A percentile compares a stretch with the other conserved stretches of the same genome.
Evolutionary conservation across 2,888 invertebrate species (phyloP).

Genomic region (Sceliomorpha sp.): DNA sequence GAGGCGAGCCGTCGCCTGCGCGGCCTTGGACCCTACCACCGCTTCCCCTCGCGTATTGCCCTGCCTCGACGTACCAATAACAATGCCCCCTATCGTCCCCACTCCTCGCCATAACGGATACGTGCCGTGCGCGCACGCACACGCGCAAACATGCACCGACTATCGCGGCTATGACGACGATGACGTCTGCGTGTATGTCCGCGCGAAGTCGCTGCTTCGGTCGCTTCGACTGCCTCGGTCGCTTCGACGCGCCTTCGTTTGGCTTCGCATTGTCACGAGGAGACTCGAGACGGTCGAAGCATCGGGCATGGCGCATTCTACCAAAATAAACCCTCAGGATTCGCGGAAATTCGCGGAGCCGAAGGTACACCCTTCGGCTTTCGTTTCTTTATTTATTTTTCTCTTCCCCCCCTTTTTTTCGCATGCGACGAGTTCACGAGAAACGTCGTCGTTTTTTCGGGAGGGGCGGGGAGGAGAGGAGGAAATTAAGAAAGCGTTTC

Average conservation of each 20-base stretch:
- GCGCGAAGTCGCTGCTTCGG: too few species aligned
- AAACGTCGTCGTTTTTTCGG: too few species aligned
- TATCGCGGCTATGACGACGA: too few species aligned
- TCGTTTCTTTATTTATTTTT: too few species aligned
- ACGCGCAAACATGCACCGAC: slow-evolving; percentile 1
- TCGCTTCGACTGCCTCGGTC: too few species aligned
- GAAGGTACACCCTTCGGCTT: slow-evolving; percentile 22
- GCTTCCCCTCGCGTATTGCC: slow-evolving; percentile 3
- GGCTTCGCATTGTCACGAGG: background rate
- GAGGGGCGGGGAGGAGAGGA: too few species aligned
- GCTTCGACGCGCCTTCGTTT: background rate
- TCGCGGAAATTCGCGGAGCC: slow-evolving; percentile 20
- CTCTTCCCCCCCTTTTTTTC: too few species aligned
- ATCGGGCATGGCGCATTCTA: slow-evolving; percentile 3
- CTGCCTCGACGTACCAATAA: slow-evolving; percentile 21
- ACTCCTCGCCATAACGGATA: slow-evolving; percentile 22
- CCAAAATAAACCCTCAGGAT: slow-evolving; percentile 33
- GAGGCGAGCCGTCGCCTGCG: slow-evolving; percentile 17
- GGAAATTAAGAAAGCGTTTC: too few species aligned
- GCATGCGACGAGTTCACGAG: too few species aligned
- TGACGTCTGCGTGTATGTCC: too few species aligned
- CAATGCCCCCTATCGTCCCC: slow-evolving; percentile 18
- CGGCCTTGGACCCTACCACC: slow-evolving; percentile 35
- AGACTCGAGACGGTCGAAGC: slow-evolving; percentile 6
- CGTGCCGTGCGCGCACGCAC: slow-evolving; percentile 12